These are phyloP conservation scores for Carabus problematicus DNA, from an alignment of 2,888 invertebrate genomes.

Conservation along the genomic window DNA sequence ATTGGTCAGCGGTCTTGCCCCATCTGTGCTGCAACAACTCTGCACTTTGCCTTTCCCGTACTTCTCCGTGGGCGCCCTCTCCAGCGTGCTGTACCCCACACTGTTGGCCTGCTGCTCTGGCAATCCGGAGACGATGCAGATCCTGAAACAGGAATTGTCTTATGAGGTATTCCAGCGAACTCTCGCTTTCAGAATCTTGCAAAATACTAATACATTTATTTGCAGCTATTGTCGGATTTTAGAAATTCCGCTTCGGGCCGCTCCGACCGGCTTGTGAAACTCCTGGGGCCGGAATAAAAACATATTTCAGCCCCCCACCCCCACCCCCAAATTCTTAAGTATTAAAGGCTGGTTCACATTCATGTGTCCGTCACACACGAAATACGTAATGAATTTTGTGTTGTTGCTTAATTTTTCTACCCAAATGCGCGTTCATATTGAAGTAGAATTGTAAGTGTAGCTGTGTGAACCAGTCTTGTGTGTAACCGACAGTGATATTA, in stretches of 20 bases:
- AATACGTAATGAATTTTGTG: too few species aligned
- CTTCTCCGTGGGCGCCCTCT: conserved; percentile 77
- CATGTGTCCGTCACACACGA: too few species aligned
- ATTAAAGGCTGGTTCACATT: conserved; percentile 24
- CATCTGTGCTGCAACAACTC: conserved; percentile 83
- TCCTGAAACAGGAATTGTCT: conserved; percentile 75
- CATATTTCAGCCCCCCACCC: too few species aligned
- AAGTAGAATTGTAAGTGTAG: too few species aligned
- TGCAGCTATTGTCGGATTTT: conserved; percentile 67
- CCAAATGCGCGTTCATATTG: too few species aligned
- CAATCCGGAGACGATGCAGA: conserved; percentile 73
- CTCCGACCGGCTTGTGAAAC: conserved; percentile 62
- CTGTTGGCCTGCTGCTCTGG: conserved; percentile 74
- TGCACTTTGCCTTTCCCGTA: conserved; percentile 86
- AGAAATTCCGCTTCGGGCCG: conserved; percentile 63
- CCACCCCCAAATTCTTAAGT: too few species aligned
- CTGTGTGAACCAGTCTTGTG: conserved; percentile 15
- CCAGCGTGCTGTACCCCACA: conserved; percentile 79
- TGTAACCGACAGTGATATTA: conserved; percentile 10
- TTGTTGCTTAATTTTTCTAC: too few species aligned
- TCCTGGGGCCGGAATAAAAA: conserved; percentile 46
- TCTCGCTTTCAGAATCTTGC: background rate
- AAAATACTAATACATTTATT: conserved; percentile 42
- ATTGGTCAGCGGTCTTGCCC: conserved; percentile 76
- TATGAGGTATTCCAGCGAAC: conserved; percentile 62